Percentiles rank a stretch among this genome's conserved stretches.
These are phyloP conservation scores for Penaeus chinensis DNA, from an alignment of 1,140 invertebrate species.

Conservation along the genomic window DNA sequence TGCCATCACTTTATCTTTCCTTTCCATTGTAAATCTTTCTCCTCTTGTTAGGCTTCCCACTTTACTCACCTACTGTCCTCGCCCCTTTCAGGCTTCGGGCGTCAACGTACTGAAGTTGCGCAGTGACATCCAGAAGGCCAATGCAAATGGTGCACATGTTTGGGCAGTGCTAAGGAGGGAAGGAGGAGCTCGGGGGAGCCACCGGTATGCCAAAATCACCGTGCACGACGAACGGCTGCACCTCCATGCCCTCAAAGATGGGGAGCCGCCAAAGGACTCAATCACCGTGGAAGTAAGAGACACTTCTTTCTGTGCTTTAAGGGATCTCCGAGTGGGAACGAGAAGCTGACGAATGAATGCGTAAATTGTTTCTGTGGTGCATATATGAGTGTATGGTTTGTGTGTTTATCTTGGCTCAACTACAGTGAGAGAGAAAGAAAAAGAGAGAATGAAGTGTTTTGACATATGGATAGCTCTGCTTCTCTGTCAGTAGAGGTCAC, in stretches of 20 bases:
- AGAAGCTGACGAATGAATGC: too few relatives aligned
- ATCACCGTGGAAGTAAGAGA: conserved; percentile 28
- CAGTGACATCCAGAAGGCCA: conserved; percentile 30
- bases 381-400: too few relatives aligned
- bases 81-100: background rate
- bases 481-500: too few relatives aligned
- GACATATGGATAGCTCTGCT: too few relatives aligned
- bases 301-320: too few relatives aligned
- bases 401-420: too few relatives aligned
- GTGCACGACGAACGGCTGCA: conserved; percentile 30
- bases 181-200: conserved; percentile 4
- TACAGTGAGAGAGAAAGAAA: too few relatives aligned
- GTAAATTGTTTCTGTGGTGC: too few relatives aligned
- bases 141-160: conserved; percentile 3
- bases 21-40: too few relatives aligned
- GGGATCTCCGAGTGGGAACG: too few relatives aligned
- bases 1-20: too few relatives aligned
- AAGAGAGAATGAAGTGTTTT: too few relatives aligned
- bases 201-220: background rate
- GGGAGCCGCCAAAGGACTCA: conserved; percentile 9
- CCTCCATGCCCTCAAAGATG: conserved; percentile 38
- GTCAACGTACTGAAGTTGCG: conserved; percentile 33
- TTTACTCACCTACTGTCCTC: background rate
- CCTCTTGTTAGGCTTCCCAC: background rate
- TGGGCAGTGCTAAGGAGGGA: conserved; percentile 17